Base-by-base conservation (phyloP, 2,113 vertebrate genomes). In the Elaphurus davidianus region DNA sequence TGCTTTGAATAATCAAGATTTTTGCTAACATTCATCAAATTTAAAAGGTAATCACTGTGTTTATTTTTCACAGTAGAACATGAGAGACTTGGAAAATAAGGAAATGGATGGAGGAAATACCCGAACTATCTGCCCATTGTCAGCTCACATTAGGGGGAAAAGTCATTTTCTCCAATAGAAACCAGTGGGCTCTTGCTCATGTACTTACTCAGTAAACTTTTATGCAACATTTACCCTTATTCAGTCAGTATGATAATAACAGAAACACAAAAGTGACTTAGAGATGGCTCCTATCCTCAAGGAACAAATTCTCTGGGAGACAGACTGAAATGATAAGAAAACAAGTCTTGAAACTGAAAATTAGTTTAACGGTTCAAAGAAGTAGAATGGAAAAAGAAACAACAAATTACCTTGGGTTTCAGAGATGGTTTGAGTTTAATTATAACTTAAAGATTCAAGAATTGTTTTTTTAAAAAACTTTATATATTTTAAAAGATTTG, bases 1-100 rank as follows among this genome's bases (percentile, higher is more conserved):
- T 96, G 30, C 59, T 86, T 95, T 95, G 85, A 97, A 96, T 98
- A 98, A 98, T 98, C 97, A 98, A 97, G 59, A 88, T 62, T 98
- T 97, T 94, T 96, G 64, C 74, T 96, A 98, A 92, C 54, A 96
- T 96, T 95, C 96, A 94, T 97, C 92, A 97, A 86, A 92, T 91
- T 94, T 71, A 88, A 97, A 97, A 90, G 6, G 19, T 87, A 94
- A 96, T 97, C 95, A 98, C 54, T 62, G 88, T 97, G 67, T 97
- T 96, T 97, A 95, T 97, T 98, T 92, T 76, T 92, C 25, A 83
- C 40, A 88, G 74, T 10, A 88, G 30, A 96, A 67, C 15, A 62
- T 52, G 23, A 71, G 19, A 82, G 11, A 60, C 23, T 57, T 96
- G 33, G 67, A 98, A 92, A 95, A 55, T 62, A 67, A 92, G 7